Conservation (phyloP, 1,140 invertebrate genomes). For the Amyelois transitella region DNA sequence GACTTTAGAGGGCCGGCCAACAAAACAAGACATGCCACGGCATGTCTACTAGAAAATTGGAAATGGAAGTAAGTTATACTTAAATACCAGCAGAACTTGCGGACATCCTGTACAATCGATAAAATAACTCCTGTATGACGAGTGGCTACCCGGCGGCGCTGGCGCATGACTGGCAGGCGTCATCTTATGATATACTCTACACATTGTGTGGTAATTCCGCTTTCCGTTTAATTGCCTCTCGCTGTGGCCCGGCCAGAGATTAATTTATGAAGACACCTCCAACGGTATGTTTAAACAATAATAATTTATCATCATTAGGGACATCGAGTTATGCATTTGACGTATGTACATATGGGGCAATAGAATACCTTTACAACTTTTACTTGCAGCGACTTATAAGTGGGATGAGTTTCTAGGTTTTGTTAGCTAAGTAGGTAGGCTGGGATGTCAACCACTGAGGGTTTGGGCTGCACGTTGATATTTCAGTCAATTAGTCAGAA, state of each 20-base stretch:
- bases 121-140: constrained; percentile 33
- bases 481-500: too few species aligned
- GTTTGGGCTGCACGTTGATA: too few species aligned
- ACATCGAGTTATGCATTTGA: constrained; percentile 20
- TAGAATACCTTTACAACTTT: background rate
- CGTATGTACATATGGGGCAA: background rate
- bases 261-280: constrained; percentile 68
- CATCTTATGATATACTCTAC: constrained; percentile 65
- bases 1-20: too few species aligned
- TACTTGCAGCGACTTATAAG: background rate
- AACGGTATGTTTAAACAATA: constrained; percentile 53
- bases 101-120: background rate
- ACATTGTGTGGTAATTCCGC: constrained; percentile 70
- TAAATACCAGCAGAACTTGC: background rate
- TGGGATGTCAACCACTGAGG: too few species aligned
- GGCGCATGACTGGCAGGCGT: constrained; percentile 46
- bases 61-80: background rate
- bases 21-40: too few species aligned
- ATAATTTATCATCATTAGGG: constrained; percentile 63
- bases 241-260: constrained; percentile 55
- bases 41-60: background rate
- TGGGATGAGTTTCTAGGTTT: too few species aligned
- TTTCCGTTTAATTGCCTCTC: constrained; percentile 65
- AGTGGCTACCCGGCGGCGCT: constrained; percentile 31
- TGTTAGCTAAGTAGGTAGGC: too few species aligned